These are phyloP conservation scores for Seira ritae DNA, from an alignment of 2,888 invertebrate species.

Conservation along the genomic window DNA sequence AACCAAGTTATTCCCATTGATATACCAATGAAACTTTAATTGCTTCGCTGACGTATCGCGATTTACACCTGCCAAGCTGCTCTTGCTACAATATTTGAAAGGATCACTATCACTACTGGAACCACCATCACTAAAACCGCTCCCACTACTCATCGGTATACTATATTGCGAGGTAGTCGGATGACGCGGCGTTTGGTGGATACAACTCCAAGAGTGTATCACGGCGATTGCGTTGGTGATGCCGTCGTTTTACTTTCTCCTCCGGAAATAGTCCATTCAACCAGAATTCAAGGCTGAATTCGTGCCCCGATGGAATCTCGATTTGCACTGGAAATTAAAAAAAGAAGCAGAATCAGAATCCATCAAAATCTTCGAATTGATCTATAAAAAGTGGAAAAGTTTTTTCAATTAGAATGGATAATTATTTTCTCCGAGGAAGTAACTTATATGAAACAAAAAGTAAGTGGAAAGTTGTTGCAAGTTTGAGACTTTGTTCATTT, in stretches of 20 bases:
- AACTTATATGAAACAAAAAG: too few species aligned
- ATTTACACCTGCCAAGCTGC: constrained; percentile 70
- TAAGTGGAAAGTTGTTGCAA: too few species aligned
- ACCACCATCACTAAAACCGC: not conserved
- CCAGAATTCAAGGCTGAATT: constrained; percentile 72
- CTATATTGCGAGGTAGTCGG: not conserved
- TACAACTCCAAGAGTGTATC: constrained; percentile 70
- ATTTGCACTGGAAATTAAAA: constrained; percentile 64
- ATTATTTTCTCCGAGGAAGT: too few species aligned
- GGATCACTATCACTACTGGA: constrained; percentile 37
- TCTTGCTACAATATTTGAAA: constrained; percentile 70
- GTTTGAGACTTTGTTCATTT: too few species aligned
- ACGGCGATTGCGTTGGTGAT: constrained; percentile 71
- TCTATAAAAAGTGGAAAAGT: too few species aligned
- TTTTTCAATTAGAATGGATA: too few species aligned
- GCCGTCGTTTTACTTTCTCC: constrained; percentile 63
- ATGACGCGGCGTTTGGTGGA: constrained; percentile 38
- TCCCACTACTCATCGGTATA: not conserved
- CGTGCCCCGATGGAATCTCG: constrained; percentile 67
- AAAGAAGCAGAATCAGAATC: too few species aligned
- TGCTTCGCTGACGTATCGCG: constrained; percentile 64
- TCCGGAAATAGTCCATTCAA: constrained; percentile 67
- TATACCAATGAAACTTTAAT: constrained; percentile 71
- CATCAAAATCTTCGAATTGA: too few species aligned
- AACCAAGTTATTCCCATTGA: constrained; percentile 63